Evolutionary conservation across 2,888 invertebrate genomes (phyloP).

Genomic region (Zhuqinia jingwanae): DNA sequence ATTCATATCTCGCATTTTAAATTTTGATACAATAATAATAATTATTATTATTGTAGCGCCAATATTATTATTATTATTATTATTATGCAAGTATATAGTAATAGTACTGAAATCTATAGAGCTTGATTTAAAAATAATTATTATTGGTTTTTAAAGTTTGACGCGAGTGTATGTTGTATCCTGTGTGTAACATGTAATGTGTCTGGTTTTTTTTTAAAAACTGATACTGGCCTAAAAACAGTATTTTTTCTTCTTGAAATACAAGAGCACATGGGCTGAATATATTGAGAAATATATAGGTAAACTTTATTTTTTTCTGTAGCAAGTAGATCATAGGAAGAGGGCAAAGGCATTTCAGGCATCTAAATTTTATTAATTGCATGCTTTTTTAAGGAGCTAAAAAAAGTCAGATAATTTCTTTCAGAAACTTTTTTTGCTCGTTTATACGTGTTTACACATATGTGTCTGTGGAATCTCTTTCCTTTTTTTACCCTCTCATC

Average conservation of each 20-base stretch:
- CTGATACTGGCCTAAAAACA: constrained; percentile 39
- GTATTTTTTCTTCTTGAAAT: constrained; percentile 10
- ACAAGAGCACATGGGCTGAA: constrained; percentile 25
- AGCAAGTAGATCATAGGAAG: constrained; percentile 1
- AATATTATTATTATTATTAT: too few species aligned
- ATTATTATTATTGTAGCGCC: too few species aligned
- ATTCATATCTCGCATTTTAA: constrained; percentile 33
- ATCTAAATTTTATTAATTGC: constrained; percentile 44
- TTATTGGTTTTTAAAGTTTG: not conserved
- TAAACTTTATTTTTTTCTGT: constrained; percentile 1
- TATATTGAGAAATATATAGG: constrained; percentile 17
- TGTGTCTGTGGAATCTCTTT: too few species aligned
- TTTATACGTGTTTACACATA: too few species aligned
- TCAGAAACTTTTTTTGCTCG: not conserved
- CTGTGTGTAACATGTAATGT: constrained; percentile 15
- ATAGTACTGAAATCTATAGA: constrained; percentile 29
- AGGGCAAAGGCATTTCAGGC: constrained; percentile 51
- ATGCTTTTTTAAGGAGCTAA: constrained; percentile 42
- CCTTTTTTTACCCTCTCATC: constrained; percentile 1
- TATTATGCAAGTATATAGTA: not conserved
- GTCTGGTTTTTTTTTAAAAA: not conserved
- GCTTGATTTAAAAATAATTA: constrained; percentile 40
- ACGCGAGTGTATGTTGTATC: not conserved
- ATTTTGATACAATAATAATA: too few species aligned
- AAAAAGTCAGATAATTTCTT: not conserved